These are phyloP conservation scores for Trichonephila inaurata DNA, from an alignment of 1,140 invertebrate genomes.

Conservation along the genomic window DNA sequence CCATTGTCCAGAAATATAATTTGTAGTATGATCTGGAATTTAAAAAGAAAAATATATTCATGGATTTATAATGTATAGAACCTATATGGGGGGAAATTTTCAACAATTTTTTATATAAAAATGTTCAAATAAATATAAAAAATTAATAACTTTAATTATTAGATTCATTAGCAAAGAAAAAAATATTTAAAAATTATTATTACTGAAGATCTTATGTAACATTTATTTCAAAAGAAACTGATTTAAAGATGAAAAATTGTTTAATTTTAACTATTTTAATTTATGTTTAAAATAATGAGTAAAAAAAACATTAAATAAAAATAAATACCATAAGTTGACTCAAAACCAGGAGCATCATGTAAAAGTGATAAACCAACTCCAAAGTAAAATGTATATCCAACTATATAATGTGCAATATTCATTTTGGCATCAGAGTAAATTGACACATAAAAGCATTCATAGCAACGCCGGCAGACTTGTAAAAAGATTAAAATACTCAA, in stretches of 20 bases:
- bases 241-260: too few relatives aligned
- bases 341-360: constrained; percentile 87
- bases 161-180: too few relatives aligned
- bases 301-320: constrained; percentile 47
- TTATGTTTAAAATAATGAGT: not conserved
- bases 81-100: too few relatives aligned
- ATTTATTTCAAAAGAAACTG: too few relatives aligned
- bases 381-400: constrained; percentile 89
- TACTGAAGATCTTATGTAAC: too few relatives aligned
- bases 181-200: too few relatives aligned
- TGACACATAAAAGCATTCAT: constrained; percentile 87
- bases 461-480: constrained; percentile 87
- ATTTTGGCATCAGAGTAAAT: constrained; percentile 91
- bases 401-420: constrained; percentile 88
- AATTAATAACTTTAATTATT: too few relatives aligned
- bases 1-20: constrained; percentile 45
- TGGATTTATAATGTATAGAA: too few relatives aligned
- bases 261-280: too few relatives aligned
- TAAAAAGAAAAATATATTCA: constrained; percentile 38
- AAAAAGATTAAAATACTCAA: constrained; percentile 84
- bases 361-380: constrained; percentile 85
- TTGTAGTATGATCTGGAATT: not conserved
- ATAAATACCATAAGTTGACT: constrained; percentile 72
- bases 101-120: too few relatives aligned
- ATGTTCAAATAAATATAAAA: too few relatives aligned